Base-by-base conservation (phyloP, 2,888 invertebrate genomes). In the Resseliella maxima region DNA sequence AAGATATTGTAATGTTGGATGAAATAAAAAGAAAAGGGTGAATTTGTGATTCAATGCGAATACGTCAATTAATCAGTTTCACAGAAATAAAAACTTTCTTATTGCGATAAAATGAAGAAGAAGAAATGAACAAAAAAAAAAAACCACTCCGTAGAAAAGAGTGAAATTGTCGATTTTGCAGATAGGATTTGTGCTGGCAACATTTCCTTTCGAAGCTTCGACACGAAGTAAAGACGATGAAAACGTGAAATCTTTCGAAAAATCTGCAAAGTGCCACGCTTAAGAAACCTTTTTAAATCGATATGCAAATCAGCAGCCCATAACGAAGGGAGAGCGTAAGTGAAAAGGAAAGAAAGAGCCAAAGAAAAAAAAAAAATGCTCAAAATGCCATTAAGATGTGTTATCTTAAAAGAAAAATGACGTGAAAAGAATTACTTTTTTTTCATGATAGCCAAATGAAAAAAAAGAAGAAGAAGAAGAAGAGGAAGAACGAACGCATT, bases 241-340 rank as follows among this genome's bases (percentile, higher is more conserved):
- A 31, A 31, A n/a, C n/a, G n/a, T 31, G 59, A 59, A 59, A 72
- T 72, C 35, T 72, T 15, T 21, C 3, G 27, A 18, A 72, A 72
- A 6, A 31, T 72, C 72, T 35, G 27, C 31, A 72, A 72, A 31
- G 15, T 72, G 31, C 10, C 31, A 31, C 15, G 31, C 31, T 72
- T 72, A 72, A 72, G 8, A 72, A 72, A 8, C 72, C 72, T 72
- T 72, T 72, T 72, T 72, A 15, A 31, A 72, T 31, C 72, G 72
- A 72, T 72, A 72, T 72, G 72, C 31, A 72, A 72, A 31, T 31
- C 72, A 35, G n/a, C 1, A 6, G 15, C 12, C 72, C 31, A 31
- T 31, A 31, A 24, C 15, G n/a, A n/a, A n/a, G n/a, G n/a, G n/a
- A n/a, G n/a, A n/a, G n/a, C n/a, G n/a, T n/a, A n/a, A n/a, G n/a